A percentile compares a stretch with the other conserved stretches of the same genome.
phyloP scores from a whole-genome alignment of 1,140 invertebrate genomes.

The Drosophila takahashii region DNA sequence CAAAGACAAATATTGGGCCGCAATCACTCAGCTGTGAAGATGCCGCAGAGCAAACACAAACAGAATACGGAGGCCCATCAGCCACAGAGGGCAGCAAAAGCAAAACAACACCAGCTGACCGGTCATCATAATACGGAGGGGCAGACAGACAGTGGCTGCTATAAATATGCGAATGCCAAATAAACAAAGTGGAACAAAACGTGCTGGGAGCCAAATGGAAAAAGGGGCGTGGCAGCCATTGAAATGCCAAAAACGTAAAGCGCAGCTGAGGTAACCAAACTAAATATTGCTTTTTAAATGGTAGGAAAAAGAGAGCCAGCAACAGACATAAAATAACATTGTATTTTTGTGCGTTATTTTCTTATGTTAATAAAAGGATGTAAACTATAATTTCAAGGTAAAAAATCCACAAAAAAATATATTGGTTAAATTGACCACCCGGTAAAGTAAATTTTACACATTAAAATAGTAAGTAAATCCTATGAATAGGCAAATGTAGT shows the following conservation, averaged over 20 bases:
- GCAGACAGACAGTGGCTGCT: conserved; percentile 40
- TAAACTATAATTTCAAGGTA: not conserved
- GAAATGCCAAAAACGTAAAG: conserved; percentile 77
- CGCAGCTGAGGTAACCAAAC: conserved; percentile 28
- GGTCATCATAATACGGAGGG: conserved; percentile 33
- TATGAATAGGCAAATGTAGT: too few species aligned
- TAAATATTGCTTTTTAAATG: conserved; percentile 68
- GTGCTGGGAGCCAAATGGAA: conserved; percentile 59
- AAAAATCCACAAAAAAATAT: too few species aligned
- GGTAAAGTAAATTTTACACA: too few species aligned
- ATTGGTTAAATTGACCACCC: too few species aligned
- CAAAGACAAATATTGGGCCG: conserved; percentile 74
- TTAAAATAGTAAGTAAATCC: too few species aligned
- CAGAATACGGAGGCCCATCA: conserved; percentile 13
- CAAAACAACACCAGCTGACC: conserved; percentile 37
- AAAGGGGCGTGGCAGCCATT: conserved; percentile 63
- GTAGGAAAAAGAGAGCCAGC: not conserved
- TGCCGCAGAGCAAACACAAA: conserved; percentile 70
- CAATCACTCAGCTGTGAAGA: conserved; percentile 79
- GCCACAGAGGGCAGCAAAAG: conserved; percentile 50
- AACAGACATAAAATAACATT: not conserved
- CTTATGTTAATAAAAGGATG: not conserved
- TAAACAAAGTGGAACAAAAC: conserved; percentile 44
- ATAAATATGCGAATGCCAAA: conserved; percentile 66
- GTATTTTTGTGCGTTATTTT: not conserved